These are phyloP conservation scores for Dendroctonus valens DNA, from an alignment of 1,140 invertebrate species.

Conservation along the genomic window DNA sequence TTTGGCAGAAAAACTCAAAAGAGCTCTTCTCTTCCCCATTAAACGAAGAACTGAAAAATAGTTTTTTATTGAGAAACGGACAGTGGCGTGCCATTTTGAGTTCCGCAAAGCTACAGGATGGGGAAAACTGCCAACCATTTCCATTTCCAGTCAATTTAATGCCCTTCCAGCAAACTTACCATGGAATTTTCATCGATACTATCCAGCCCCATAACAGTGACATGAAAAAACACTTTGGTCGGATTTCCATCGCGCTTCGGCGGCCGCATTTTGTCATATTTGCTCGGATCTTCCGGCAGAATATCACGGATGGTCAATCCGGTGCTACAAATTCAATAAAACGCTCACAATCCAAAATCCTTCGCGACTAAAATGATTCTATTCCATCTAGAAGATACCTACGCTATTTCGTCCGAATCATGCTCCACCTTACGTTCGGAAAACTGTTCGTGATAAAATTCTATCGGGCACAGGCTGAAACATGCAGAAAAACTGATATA, in stretches of 20 bases:
- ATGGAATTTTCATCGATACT: constrained; percentile 91
- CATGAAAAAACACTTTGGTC: constrained; percentile 85
- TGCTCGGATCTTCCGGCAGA: constrained; percentile 77
- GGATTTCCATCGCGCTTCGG: constrained; percentile 84
- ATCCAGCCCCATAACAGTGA: constrained; percentile 89
- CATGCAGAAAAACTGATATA: constrained; percentile 10
- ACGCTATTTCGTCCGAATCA: constrained; percentile 36
- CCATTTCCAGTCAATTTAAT: not conserved
- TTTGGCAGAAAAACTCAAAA: too few species aligned
- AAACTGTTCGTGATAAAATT: constrained; percentile 42
- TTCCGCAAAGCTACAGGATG: too few species aligned
- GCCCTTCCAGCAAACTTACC: constrained; percentile 55
- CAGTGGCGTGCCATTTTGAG: too few species aligned
- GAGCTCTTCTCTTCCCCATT: too few species aligned
- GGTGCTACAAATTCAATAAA: constrained; percentile 54
- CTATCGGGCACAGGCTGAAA: constrained; percentile 41
- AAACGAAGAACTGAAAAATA: too few species aligned
- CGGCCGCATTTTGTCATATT: constrained; percentile 88
- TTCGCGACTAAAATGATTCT: too few species aligned
- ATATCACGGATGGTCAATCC: constrained; percentile 80
- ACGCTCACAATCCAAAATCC: not conserved
- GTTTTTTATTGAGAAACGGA: too few species aligned
- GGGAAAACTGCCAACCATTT: too few species aligned
- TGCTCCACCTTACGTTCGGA: constrained; percentile 38
- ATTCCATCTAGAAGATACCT: constrained; percentile 20